Evolutionary conservation across 2,113 vertebrate genomes (phyloP).

Genomic region (Diadophis punctatus): DNA sequence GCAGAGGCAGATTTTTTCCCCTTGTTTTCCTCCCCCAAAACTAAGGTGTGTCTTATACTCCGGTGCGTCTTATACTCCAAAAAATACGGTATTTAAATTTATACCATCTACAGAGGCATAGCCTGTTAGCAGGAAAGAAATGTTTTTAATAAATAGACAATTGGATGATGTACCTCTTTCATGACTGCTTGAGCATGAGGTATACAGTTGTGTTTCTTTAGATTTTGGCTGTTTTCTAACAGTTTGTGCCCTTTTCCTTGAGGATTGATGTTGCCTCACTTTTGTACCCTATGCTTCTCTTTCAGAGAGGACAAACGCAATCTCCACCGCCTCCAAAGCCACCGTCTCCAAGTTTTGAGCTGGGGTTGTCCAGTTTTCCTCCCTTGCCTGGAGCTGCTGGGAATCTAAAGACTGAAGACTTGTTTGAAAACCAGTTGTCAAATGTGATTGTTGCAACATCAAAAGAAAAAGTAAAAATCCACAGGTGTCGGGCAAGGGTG

Average conservation of each 20-base stretch:
- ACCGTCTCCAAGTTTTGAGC: constrained; percentile 92
- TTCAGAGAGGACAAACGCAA: constrained; percentile 86
- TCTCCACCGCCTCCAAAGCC: constrained; percentile 89
- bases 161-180: not conserved
- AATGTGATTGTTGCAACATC: constrained; percentile 71
- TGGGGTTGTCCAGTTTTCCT: constrained; percentile 94
- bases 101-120: not conserved
- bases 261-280: constrained; percentile 4
- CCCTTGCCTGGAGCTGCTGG: constrained; percentile 92
- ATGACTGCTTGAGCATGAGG: not conserved
- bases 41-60: too few species aligned
- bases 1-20: too few species aligned
- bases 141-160: not conserved
- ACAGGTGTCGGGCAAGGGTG: not conserved
- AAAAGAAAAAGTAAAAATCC: constrained; percentile 85
- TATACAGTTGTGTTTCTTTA: not conserved
- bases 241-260: not conserved
- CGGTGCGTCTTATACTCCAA: too few species aligned
- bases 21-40: too few species aligned
- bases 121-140: not conserved
- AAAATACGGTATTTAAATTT: too few species aligned
- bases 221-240: not conserved
- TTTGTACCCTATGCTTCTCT: not conserved
- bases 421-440: constrained; percentile 85
- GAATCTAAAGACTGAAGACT: constrained; percentile 87